Evolutionary conservation across 37 sponge, comb jelly and placozoan species (phyloP), one percentile per base, ranked within the genome.

Genomic region (Amphimedon queenslandica): DNA sequence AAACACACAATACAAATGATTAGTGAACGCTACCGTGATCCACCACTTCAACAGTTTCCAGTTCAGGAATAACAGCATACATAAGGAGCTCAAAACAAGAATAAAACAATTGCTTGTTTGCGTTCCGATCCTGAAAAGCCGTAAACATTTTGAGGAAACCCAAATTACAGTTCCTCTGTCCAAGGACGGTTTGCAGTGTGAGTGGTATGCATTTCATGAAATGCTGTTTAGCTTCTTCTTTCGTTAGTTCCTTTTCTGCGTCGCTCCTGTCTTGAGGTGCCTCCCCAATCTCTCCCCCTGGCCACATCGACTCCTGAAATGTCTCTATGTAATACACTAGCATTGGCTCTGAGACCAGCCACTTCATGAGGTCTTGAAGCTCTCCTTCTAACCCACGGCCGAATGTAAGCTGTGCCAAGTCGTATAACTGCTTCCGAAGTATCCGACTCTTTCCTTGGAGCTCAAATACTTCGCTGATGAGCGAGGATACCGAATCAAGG

Each of bases 271-370:
- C 57, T 2, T 77, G 69, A 42, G 79, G 20, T 3, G 74, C 66
- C 0, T 73, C 47, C 16, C 72, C 66, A 16, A 72, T 81, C 13
- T 73, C 34, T 1, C 91, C 88, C 2, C 72, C 68, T 0, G 91
- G 87, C 87, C 91, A 90, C 82, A 80, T 73, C 3, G 80, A 29
- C 34, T 92, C 87, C 35, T 70, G 61, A 39, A 88, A 84, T 0
- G 70, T 72, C 55, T 91, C 85, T 37, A 95, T 34, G 42, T 95
- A 95, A 69, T 72, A 87, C 11, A 82, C 60, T 18, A 92, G 70
- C 96, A 95, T 95, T 0, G 86, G 88, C 36, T 95, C 92, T 8
- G 89, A 91, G 3, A 86, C 65, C 0, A 88, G 67, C 96, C 96
- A 95, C 6, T 53, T 73, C 20, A 88, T 74, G 20, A 68, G 58